phyloP scores from a whole-genome alignment of 2,888 invertebrate genomes.

The Pseudoips prasinana region DNA sequence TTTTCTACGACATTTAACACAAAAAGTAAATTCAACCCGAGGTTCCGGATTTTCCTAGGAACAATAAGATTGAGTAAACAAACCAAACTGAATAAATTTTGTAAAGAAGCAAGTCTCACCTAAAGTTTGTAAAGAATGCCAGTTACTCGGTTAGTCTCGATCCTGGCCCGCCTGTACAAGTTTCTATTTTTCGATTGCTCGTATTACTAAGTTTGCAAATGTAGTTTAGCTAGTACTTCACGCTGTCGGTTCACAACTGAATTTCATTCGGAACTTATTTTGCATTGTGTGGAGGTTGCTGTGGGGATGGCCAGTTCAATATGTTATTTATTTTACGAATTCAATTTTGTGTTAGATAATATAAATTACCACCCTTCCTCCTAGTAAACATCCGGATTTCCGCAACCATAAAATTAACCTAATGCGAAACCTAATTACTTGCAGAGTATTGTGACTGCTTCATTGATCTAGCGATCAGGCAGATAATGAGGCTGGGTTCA shows the following conservation, averaged over 20 bases:
- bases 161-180: slow-evolving; percentile 54
- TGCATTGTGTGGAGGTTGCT: slow-evolving; percentile 50
- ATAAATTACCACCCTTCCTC: background rate
- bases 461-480: no score
- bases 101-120: slow-evolving; percentile 54
- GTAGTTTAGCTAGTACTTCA: slow-evolving; percentile 66
- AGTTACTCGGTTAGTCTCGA: slow-evolving; percentile 72
- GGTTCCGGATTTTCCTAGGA: slow-evolving; percentile 23
- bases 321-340: slow-evolving; percentile 14
- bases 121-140: slow-evolving; percentile 71
- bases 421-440: no score
- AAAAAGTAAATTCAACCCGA: slow-evolving; percentile 14
- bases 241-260: slow-evolving; percentile 59
- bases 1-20: slow-evolving; percentile 30
- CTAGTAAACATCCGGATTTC: no score
- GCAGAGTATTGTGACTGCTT: no score
- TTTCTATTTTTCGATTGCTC: slow-evolving; percentile 79
- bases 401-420: no score
- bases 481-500: no score
- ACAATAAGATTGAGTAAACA: slow-evolving; percentile 48
- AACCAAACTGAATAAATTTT: slow-evolving; percentile 64
- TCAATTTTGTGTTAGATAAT: slow-evolving; percentile 6
- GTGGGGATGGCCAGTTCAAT: slow-evolving; percentile 22
- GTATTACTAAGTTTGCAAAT: slow-evolving; percentile 74
- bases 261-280: slow-evolving; percentile 61